Base-by-base conservation (phyloP, 2,888 invertebrate genomes). In the Neoitamus cyanurus region DNA sequence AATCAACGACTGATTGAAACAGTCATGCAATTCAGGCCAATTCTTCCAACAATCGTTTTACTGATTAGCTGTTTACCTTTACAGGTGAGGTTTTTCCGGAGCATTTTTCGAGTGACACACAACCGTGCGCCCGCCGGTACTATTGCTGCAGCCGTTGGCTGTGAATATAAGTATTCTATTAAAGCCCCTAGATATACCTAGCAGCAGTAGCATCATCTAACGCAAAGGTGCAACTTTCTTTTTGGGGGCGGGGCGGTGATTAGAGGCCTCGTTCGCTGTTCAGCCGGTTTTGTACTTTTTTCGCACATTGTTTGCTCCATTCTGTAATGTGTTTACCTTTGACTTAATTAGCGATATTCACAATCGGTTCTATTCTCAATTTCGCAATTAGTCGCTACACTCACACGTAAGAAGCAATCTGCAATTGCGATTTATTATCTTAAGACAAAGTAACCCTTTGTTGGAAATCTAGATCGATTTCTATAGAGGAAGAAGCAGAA, bases 1-100 rank as follows among this genome's bases (percentile, higher is more conserved):
- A 78, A 78, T 78, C 78, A 78, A 78, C 78, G 58, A 78, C 31
- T 78, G 34, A 78, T 78, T 31, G 58, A 78, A 15, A 30, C 48
- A 48, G n/a, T 2, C 15, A 15, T 48, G 28, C 31, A 15, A 78
- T 78, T 30, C 78, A 48, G 58, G 30, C 42, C 83, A 83, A 34
- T 83, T 73, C 46, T 83, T 11, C 15, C 36, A 83, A 83, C 37
- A 83, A 83, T 83, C 73, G 31, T 83, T 83, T 83, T 83, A 83
- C 83, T 83, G 83, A 83, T 83, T 83, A 83, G 83, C 30, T 78
- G 34, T 78, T 78, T 78, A 58, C 78, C 25, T 48, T 31, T 28
- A 7, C 28, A 75, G 42, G 42, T 42, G 34, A 75, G 75, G 75
- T 58, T 78, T 78, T 58, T 5, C 78, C 48, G 37, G 20, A n/a